Evolutionary conservation across 2,113 vertebrate species (phyloP).

Genomic region (Chloropsis hardwickii): DNA sequence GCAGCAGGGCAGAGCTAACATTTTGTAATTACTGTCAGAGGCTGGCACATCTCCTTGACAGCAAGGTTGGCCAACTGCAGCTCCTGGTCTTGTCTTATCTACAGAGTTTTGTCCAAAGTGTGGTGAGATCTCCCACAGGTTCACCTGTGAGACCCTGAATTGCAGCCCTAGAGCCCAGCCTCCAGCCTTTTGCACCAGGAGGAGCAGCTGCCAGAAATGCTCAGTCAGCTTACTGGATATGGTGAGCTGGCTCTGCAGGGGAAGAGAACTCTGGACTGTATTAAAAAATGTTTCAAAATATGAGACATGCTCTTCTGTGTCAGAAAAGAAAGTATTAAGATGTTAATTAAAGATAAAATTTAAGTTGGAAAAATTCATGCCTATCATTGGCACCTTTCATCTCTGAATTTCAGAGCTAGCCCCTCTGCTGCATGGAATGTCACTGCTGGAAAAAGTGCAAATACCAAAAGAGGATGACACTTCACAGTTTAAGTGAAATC

Average conservation of each 20-base stretch:
- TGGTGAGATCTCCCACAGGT: not conserved
- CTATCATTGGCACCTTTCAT: not conserved
- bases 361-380: not conserved
- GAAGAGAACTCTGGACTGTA: not conserved
- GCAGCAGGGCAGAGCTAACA: not conserved
- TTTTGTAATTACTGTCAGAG: conserved; percentile 36
- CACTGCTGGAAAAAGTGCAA: not conserved
- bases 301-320: not conserved
- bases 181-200: not conserved
- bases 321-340: not conserved
- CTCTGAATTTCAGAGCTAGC: not conserved
- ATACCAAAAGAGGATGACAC: not conserved
- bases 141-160: not conserved
- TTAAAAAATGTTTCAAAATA: not conserved
- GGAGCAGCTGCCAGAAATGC: not conserved
- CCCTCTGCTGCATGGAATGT: not conserved
- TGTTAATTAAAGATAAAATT: not conserved
- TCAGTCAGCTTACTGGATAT: not conserved
- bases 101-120: not conserved
- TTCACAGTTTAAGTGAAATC: not conserved
- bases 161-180: too few relatives aligned
- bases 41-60: not conserved
- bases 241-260: not conserved
- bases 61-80: not conserved
- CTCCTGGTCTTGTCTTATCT: not conserved